phyloP scores from a whole-genome alignment of 2,888 invertebrate genomes.

The Acrocyrtus sp. region DNA sequence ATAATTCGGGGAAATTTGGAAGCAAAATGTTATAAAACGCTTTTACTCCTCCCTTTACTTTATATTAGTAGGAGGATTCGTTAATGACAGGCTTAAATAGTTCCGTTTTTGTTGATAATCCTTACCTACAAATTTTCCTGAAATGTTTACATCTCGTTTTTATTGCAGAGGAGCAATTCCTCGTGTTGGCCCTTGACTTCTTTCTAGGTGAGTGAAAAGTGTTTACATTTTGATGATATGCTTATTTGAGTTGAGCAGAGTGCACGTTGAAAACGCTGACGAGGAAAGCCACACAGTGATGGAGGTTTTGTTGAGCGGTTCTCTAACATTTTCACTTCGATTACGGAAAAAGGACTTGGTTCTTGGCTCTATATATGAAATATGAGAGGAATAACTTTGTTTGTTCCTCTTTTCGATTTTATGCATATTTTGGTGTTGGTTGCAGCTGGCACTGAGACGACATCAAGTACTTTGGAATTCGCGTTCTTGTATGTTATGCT shows the following conservation, averaged over 20 bases:
- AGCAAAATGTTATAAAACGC: too few species aligned
- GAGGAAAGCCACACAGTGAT: too few species aligned
- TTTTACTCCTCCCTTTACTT: background rate
- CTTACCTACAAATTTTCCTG: background rate
- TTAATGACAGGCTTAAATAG: background rate
- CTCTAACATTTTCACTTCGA: too few species aligned
- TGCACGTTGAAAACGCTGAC: too few species aligned
- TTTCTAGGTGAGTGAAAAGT: slow-evolving; percentile 32
- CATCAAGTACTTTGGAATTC: slow-evolving; percentile 62
- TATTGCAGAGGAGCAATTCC: slow-evolving; percentile 50
- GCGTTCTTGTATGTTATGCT: slow-evolving; percentile 57
- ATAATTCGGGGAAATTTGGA: too few species aligned
- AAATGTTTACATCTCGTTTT: too few species aligned
- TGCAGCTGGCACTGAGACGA: slow-evolving; percentile 57
- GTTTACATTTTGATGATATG: background rate
- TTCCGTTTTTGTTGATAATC: background rate
- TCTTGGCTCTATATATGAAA: too few species aligned
- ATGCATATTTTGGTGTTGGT: too few species aligned
- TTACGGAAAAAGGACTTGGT: too few species aligned
- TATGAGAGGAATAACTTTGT: slow-evolving; percentile 31
- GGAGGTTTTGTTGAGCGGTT: too few species aligned
- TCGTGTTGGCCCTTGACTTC: slow-evolving; percentile 52
- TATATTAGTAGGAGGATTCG: background rate
- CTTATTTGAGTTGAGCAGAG: background rate
- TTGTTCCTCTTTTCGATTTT: slow-evolving; percentile 17